A percentile compares a stretch with the other conserved stretches of the same genome.
These are phyloP conservation scores for Siniperca scherzeri DNA, from an alignment of 2,797 vertebrate species.

Conservation along the genomic window DNA sequence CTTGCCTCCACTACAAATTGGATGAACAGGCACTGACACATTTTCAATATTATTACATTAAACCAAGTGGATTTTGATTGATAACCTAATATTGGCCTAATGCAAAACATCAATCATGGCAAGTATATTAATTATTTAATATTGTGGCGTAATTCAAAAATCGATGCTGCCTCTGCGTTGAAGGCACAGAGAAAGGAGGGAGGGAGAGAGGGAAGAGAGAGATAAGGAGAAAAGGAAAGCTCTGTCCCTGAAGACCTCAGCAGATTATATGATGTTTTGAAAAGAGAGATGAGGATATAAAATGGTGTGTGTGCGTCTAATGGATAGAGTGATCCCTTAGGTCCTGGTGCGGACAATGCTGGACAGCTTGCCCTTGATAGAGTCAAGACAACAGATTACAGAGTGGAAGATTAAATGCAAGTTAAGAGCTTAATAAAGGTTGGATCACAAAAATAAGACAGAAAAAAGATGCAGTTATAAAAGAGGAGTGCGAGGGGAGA, in stretches of 20 bases:
- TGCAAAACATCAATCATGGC: conserved; percentile 99
- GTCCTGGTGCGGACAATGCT: conserved; percentile 63
- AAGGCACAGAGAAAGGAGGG: conserved; percentile 60
- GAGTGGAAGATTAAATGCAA: conserved; percentile 68
- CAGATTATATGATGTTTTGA: conserved; percentile 82
- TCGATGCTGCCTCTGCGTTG: conserved; percentile 88
- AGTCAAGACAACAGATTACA: conserved; percentile 72
- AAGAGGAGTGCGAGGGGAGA: conserved; percentile 42
- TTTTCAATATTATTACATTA: conserved; percentile 99
- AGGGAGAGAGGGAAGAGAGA: conserved; percentile 68
- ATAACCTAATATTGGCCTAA: conserved; percentile 99
- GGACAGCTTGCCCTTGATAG: conserved; percentile 77
- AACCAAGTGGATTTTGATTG: conserved; percentile 99
- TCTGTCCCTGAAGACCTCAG: conserved; percentile 77
- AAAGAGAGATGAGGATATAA: conserved; percentile 79
- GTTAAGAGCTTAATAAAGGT: conserved; percentile 75
- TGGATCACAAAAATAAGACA: conserved; percentile 56
- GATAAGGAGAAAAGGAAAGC: conserved; percentile 74
- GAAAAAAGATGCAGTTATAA: conserved; percentile 38
- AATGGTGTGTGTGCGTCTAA: conserved; percentile 67
- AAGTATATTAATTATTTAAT: conserved; percentile 99
- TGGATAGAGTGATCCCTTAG: conserved; percentile 73
- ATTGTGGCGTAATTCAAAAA: conserved; percentile 99
- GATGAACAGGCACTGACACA: conserved; percentile 97
- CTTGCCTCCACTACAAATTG: conserved; percentile 98